These are phyloP conservation scores for Orchestia grillus DNA, from an alignment of 1,140 invertebrate species.

Conservation along the genomic window DNA sequence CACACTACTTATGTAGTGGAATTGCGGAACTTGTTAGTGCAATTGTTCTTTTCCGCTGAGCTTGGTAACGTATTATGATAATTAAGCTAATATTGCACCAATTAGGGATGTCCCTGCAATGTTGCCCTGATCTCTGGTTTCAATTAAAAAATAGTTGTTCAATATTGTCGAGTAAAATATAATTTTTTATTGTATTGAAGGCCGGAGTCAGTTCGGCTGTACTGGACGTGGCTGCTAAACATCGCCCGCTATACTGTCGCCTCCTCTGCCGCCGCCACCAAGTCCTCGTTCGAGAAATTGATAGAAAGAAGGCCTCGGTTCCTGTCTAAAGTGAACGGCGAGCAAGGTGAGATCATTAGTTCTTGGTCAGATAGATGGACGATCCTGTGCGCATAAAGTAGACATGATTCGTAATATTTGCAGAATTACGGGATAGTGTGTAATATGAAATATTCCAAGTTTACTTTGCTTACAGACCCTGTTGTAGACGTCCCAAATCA, in stretches of 20 bases:
- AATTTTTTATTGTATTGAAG: not conserved
- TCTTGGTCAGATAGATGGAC: not conserved
- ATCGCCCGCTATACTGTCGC: conserved; percentile 17
- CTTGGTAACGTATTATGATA: not conserved
- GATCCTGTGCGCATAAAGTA: not conserved
- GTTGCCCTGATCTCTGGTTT: not conserved
- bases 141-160: not conserved
- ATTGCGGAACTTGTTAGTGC: not conserved
- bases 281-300: not conserved
- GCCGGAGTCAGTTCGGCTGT: conserved; percentile 4
- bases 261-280: not conserved
- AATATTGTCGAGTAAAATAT: not conserved
- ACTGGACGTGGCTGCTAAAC: not conserved
- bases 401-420: too few species aligned
- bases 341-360: not conserved
- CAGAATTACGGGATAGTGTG: not conserved
- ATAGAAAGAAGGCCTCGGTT: not conserved
- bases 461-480: not conserved
- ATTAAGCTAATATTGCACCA: not conserved
- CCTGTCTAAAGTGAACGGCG: not conserved
- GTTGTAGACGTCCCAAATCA: not conserved
- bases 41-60: not conserved
- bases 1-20: not conserved
- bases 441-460: not conserved
- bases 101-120: not conserved